These are phyloP conservation scores for Poeciliopsis presidionis DNA, from an alignment of 2,797 vertebrate genomes.

Conservation along the genomic window DNA sequence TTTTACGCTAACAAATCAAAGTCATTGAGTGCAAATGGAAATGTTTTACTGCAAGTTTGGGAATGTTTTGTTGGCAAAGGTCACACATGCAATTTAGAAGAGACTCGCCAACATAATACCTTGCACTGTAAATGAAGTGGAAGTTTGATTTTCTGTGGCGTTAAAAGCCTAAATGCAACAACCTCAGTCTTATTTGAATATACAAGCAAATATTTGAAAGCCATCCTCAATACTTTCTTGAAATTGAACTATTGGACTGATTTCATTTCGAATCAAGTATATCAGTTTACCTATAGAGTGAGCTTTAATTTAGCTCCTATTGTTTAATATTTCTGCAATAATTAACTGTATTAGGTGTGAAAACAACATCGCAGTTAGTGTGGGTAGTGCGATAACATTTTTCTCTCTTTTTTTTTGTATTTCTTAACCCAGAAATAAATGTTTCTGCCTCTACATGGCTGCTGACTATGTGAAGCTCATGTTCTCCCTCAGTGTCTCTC, in stretches of 20 bases:
- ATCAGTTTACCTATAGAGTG: neutral
- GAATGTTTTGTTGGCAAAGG: neutral
- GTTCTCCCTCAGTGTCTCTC: constrained; percentile 25
- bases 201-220: neutral
- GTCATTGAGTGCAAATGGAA: neutral
- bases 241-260: neutral
- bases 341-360: neutral
- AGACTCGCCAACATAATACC: neutral
- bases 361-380: constrained; percentile 21
- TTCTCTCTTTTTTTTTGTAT: constrained; percentile 33
- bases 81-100: neutral
- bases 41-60: neutral
- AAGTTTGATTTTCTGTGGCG: neutral
- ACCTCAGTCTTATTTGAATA: neutral
- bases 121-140: neutral
- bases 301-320: neutral
- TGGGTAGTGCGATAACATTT: constrained; percentile 14
- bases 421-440: constrained; percentile 54
- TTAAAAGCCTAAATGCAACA: neutral
- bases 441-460: constrained; percentile 39
- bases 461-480: constrained; percentile 64
- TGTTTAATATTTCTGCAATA: neutral
- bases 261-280: neutral
- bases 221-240: neutral
- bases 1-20: neutral